Evolutionary conservation across 2,888 invertebrate species (phyloP).

Genomic region (Eupithecia centaureata): DNA sequence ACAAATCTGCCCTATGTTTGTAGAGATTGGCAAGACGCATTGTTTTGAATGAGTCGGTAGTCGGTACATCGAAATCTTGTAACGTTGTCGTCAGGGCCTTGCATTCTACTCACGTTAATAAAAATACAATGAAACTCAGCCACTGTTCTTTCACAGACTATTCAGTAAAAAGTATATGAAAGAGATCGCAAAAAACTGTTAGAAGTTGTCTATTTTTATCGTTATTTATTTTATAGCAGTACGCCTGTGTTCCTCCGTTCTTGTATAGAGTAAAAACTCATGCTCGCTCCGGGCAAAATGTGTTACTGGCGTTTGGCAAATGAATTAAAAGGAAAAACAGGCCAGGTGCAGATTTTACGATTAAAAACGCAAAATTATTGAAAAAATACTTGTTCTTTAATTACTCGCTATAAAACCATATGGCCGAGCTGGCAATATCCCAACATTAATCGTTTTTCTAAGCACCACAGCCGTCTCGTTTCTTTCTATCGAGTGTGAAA

Average conservation of each 20-base stretch:
- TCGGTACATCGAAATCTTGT: neutral
- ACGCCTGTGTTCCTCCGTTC: neutral
- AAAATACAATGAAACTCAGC: constrained; percentile 33
- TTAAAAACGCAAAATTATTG: neutral
- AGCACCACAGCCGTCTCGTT: constrained; percentile 45
- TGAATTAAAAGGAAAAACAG: neutral
- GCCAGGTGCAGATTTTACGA: neutral
- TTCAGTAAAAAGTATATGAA: constrained; percentile 26
- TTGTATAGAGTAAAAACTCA: neutral
- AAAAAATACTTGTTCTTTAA: constrained; percentile 16
- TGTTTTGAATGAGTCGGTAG: too few relatives aligned
- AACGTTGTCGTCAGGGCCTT: neutral
- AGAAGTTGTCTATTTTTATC: neutral
- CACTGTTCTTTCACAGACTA: constrained; percentile 39
- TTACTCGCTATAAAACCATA: constrained; percentile 31
- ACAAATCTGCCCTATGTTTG: neutral
- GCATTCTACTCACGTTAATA: constrained; percentile 29
- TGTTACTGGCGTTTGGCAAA: neutral
- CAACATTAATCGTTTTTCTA: constrained; percentile 39
- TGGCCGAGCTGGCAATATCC: constrained; percentile 29
- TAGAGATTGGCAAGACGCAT: neutral
- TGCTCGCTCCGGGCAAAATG: neutral
- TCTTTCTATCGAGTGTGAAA: constrained; percentile 38
- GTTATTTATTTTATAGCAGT: neutral
- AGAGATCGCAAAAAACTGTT: constrained; percentile 6